Evolutionary conservation across 1,140 invertebrate species (phyloP).

Genomic region (Sinonovacula constricta): DNA sequence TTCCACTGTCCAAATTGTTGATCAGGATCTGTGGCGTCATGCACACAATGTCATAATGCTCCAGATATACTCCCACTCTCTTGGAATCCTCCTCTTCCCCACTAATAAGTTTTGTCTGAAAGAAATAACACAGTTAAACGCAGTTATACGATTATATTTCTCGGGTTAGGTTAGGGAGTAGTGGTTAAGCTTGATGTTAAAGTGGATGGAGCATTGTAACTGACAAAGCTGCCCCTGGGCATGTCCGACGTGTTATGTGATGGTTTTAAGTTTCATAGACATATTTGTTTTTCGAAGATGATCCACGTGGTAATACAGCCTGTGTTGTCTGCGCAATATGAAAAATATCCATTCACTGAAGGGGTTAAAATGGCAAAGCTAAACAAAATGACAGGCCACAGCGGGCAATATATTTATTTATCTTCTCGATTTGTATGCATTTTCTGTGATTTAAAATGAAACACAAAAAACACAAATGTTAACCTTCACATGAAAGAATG

Average conservation of each 20-base stretch:
- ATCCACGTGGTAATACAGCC: too few relatives aligned
- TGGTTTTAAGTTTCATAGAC: too few relatives aligned
- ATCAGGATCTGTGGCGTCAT: conserved; percentile 71
- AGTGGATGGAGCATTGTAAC: too few relatives aligned
- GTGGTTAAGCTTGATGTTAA: too few relatives aligned
- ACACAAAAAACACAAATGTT: neutral
- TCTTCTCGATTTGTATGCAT: neutral
- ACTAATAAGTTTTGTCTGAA: conserved; percentile 38
- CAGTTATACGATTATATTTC: too few relatives aligned
- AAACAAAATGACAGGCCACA: neutral
- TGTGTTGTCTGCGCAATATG: too few relatives aligned
- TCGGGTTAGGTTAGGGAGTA: too few relatives aligned
- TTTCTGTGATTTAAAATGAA: neutral
- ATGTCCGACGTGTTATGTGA: too few relatives aligned
- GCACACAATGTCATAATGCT: conserved; percentile 64
- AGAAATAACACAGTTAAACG: too few relatives aligned
- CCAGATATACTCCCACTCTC: conserved; percentile 59
- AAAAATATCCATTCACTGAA: neutral
- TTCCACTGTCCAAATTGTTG: conserved; percentile 60
- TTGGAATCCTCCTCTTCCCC: conserved; percentile 60
- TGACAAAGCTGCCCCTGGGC: too few relatives aligned
- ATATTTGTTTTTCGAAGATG: too few relatives aligned
- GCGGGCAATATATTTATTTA: neutral
- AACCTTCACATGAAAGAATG: too few relatives aligned
- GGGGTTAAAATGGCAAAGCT: neutral